phyloP scores from a whole-genome alignment of 1,140 invertebrate species.

The Glomeris maerens region DNA sequence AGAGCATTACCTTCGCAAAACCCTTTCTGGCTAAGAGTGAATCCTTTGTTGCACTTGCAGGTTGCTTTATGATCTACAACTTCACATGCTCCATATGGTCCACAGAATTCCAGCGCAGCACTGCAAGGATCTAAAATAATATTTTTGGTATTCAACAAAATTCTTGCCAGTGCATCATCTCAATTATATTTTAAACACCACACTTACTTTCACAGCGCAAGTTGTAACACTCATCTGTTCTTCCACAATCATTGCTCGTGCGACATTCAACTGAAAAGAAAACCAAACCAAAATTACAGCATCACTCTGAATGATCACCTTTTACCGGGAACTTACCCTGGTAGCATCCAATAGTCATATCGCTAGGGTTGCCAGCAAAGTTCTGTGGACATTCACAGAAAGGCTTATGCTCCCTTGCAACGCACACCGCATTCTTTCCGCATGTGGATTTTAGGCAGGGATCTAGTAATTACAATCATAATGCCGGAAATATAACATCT shows the following conservation, averaged over 20 bases:
- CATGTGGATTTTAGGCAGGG: constrained; percentile 21
- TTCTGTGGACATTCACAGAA: constrained; percentile 20
- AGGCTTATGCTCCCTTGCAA: constrained; percentile 19
- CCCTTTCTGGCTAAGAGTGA: background rate
- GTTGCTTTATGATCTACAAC: constrained; percentile 20
- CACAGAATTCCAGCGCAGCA: constrained; percentile 12
- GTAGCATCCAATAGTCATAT: constrained; percentile 11
- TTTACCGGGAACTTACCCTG: constrained; percentile 4
- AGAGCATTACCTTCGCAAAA: constrained; percentile 7
- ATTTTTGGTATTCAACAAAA: background rate
- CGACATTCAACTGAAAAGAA: constrained; percentile 20
- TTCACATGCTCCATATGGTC: constrained; percentile 22
- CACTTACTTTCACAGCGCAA: constrained; percentile 22
- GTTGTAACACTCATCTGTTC: constrained; percentile 20
- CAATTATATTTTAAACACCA: background rate
- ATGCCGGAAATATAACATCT: background rate
- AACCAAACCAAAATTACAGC: background rate
- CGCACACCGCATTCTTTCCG: constrained; percentile 21
- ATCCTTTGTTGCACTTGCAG: constrained; percentile 16
- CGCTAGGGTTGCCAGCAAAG: constrained; percentile 17
- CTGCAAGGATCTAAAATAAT: constrained; percentile 20
- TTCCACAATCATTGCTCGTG: constrained; percentile 18
- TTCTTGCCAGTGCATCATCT: background rate
- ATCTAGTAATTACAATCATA: constrained; percentile 13
- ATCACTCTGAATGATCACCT: constrained; percentile 7